Base-by-base conservation (phyloP, 2,888 invertebrate genomes). In the Aphidius colemani region DNA sequence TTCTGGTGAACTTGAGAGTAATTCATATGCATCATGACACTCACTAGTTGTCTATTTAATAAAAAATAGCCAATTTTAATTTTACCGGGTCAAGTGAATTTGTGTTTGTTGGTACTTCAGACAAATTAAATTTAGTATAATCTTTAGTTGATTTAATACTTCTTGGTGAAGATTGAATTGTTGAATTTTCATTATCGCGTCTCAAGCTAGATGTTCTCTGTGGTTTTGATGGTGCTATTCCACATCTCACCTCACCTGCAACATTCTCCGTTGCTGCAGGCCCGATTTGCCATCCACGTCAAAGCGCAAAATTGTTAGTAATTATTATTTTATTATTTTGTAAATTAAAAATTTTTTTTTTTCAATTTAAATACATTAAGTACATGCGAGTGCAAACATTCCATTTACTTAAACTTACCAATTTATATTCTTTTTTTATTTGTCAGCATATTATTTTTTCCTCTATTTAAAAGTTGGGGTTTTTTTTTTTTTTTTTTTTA, bases 121-220 rank as follows among this genome's bases (percentile, higher is more conserved):
- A 39, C 46, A 46, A 30, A 39, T 30, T 30, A 30, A 30, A n/a
- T 57, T 57, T 57, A 39, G 46, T 46, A 41, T 57, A 57, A 57
- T 46, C 39, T 18, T 39, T 45, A n/a, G 10, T 39, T 30, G 57
- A 45, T 39, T 45, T 46, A n/a, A 57, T 46, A 46, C 46, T 46
- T 46, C 57, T 57, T 46, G 57, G 57, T 46, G 46, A 46, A n/a
- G 57, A 57, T 10, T 57, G 45, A 57, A 40, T 46, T 46, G 39
- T 57, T n/a, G 46, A 46, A 10, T 30, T 45, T 39, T 57, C 57
- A 57, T n/a, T 57, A 45, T 57, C 62, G 82, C 92, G 93, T 72
- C 93, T 86, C 90, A 94, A 92, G 79, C 94, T 94, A 53, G 93
- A 92, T 13, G 93, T 93, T 69, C 94, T 85, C 80, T 93, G 93